These are phyloP conservation scores for Rhogogaster chlorosoma DNA, from an alignment of 2,888 invertebrate species.

Conservation along the genomic window DNA sequence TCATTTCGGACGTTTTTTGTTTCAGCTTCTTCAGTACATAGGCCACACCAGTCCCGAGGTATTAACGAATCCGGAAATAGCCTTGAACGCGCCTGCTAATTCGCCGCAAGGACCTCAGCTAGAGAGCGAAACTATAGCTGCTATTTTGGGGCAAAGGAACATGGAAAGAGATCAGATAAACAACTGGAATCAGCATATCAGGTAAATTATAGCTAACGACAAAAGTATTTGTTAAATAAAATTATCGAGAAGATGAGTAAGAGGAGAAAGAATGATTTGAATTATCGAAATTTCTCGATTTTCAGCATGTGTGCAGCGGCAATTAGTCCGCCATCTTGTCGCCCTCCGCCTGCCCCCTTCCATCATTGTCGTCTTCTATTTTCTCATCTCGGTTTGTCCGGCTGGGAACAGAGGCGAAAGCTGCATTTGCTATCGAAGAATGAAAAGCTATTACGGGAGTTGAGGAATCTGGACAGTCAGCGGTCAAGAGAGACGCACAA, in stretches of 20 bases:
- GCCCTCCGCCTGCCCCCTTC: conserved; percentile 83
- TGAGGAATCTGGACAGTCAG: conserved; percentile 96
- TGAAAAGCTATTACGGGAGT: conserved; percentile 92
- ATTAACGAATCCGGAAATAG: conserved; percentile 73
- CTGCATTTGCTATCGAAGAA: conserved; percentile 93
- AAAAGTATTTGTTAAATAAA: background rate
- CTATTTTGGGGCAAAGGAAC: conserved; percentile 91
- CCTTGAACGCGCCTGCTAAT: conserved; percentile 89
- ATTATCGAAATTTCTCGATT: conserved; percentile 49
- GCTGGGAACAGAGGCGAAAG: conserved; percentile 92
- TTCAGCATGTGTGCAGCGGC: conserved; percentile 79
- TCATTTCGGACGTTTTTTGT: conserved; percentile 53
- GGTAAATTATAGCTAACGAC: conserved; percentile 58
- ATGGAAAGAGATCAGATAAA: conserved; percentile 88
- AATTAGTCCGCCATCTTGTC: conserved; percentile 79
- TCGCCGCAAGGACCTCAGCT: conserved; percentile 87
- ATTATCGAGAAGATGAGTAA: too few relatives aligned
- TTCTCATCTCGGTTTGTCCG: conserved; percentile 93
- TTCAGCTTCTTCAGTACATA: conserved; percentile 92
- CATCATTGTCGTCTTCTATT: conserved; percentile 93
- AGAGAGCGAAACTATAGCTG: conserved; percentile 92
- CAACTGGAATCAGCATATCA: conserved; percentile 72
- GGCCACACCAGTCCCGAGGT: conserved; percentile 94
- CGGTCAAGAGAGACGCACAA: conserved; percentile 96
- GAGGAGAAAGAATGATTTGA: background rate